Evolutionary conservation across 1,140 invertebrate species (phyloP).

Genomic region (Eumaeus atala): DNA sequence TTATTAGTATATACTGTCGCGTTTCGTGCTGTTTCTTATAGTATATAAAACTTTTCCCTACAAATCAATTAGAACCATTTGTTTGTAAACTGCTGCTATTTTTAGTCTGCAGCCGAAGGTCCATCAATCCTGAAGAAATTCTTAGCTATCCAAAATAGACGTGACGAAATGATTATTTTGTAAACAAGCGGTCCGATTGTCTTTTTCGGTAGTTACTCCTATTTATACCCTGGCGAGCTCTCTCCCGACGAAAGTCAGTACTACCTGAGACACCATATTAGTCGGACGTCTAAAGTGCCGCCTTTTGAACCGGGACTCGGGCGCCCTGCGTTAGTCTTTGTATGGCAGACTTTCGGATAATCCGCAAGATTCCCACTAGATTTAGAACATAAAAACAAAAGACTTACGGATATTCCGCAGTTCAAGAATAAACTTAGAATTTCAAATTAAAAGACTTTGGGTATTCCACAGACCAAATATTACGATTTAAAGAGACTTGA

Average conservation of each 20-base stretch:
- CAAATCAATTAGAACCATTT: neutral
- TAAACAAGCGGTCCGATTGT: conserved; percentile 10
- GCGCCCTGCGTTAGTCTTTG: neutral
- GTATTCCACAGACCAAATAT: neutral
- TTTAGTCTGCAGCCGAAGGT: neutral
- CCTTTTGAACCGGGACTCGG: neutral
- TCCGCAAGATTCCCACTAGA: neutral
- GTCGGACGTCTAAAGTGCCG: neutral
- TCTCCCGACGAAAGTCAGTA: conserved; percentile 8
- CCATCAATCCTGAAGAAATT: neutral
- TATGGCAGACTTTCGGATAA: conserved; percentile 1
- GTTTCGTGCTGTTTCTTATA: no score
- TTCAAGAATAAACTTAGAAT: neutral
- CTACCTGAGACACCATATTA: neutral
- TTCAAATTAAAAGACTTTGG: neutral
- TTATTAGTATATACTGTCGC: no score
- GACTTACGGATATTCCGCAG: neutral
- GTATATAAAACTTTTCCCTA: no score
- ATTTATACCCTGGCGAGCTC: conserved; percentile 9
- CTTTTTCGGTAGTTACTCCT: conserved; percentile 6
- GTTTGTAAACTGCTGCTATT: neutral
- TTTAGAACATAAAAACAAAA: neutral
- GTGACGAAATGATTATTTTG: neutral
- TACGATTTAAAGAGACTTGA: neutral
- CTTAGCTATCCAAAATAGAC: conserved; percentile 1